Percentiles rank a stretch among this genome's conserved stretches.
Evolutionary conservation across 2,888 invertebrate genomes (phyloP).

Genomic region (Leuctra nigra): DNA sequence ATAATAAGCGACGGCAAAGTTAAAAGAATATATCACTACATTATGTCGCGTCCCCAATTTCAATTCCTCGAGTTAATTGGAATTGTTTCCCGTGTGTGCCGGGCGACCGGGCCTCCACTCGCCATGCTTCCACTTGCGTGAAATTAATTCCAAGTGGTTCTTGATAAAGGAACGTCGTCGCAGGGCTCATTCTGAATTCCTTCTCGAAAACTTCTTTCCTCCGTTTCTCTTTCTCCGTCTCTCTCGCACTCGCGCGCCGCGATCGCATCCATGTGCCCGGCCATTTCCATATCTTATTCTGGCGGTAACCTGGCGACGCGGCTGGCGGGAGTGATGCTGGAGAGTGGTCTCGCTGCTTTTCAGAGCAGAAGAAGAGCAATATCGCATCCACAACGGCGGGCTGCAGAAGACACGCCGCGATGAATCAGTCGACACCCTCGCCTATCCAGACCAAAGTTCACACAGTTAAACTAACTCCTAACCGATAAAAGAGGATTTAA

Average conservation of each 20-base stretch:
- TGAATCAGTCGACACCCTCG: conserved; percentile 19
- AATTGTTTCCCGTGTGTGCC: conserved; percentile 23
- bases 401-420: conserved; percentile 18
- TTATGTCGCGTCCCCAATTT: conserved; percentile 21
- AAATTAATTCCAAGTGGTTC: conserved; percentile 24
- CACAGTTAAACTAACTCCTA: background rate
- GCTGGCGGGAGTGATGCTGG: background rate
- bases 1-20: no score
- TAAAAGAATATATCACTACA: conserved; percentile 17
- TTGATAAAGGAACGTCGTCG: conserved; percentile 17
- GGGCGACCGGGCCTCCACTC: background rate
- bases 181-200: conserved; percentile 20
- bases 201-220: conserved; percentile 15
- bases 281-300: conserved; percentile 19
- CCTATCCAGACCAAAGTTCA: background rate
- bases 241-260: background rate
- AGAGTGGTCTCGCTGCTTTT: background rate
- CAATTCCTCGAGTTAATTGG: conserved; percentile 22
- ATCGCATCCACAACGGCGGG: conserved; percentile 2
- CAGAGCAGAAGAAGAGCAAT: background rate
- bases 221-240: conserved; percentile 5
- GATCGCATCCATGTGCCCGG: conserved; percentile 1
- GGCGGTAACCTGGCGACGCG: conserved; percentile 14
- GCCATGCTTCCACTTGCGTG: conserved; percentile 10
- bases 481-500: background rate